Base-by-base conservation (phyloP, 1,140 invertebrate species). In the Brachionus calyciflorus region DNA sequence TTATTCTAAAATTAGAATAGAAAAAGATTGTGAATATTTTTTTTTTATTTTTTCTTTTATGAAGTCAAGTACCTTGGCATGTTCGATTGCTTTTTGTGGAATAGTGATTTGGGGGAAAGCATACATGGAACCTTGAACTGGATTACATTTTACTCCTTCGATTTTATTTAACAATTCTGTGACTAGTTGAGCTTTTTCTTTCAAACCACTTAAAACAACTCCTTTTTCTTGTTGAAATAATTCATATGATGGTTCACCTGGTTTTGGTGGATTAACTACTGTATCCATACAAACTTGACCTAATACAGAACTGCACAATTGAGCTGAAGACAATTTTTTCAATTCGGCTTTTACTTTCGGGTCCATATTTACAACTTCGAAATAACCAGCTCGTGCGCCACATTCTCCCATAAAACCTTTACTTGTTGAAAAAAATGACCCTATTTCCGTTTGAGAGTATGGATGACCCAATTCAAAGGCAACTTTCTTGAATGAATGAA, bases 401-500 rank as follows among this genome's bases (percentile, higher is more conserved):
- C 82, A 87, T 85, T 89, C 88, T 78, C 88, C 88, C 88, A 89
- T 89, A 80, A 87, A 89, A 24, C 95, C 96, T 89, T 99, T 99
- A 1, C 93, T 96, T 49, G 91, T 90, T 0, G 94, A 96, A 91
- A 97, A 93, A 84, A 96, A 98, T 24, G 93, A 96, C 5, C 93
- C 93, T 79, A 98, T 83, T 85, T 98, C 95, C 87, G 94, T 89
- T 5, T 84, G 76, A 40, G 82, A 85, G 85, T 94, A 97, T 0
- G 93, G 93, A 30, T 88, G 86, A 3, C 94, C 94, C 90, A 98
- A 89, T 84, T 97, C 93, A 1, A 80, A 86, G 81, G 94, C 81
- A 12, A 96, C 91, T 85, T 95, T 96, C 84, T 97, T 98, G 82
- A 99, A 97, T 0, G 94, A 96, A 85, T 91, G 88, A 84, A 99